A percentile compares a stretch with the other conserved stretches of the same genome.
These are phyloP conservation scores for Drosophila prosaltans DNA, from an alignment of 1,140 invertebrate genomes.

Conservation along the genomic window DNA sequence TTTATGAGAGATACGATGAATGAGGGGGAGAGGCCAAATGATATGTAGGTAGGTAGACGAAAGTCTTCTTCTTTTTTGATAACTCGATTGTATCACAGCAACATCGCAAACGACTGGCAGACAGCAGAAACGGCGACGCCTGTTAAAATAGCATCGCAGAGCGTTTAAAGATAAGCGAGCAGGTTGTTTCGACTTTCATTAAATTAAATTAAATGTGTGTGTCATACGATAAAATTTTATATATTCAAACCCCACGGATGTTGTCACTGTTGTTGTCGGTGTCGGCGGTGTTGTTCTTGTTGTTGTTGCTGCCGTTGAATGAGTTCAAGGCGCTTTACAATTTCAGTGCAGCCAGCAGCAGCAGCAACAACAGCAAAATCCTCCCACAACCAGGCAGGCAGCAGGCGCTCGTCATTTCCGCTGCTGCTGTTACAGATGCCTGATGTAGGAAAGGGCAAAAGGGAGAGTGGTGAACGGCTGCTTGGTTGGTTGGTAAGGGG, in stretches of 20 bases:
- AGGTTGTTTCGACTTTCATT: slow-evolving; percentile 52
- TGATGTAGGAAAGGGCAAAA: background rate
- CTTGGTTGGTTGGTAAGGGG: slow-evolving; percentile 26
- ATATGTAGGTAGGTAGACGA: background rate
- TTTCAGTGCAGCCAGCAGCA: slow-evolving; percentile 23
- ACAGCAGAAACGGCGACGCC: background rate
- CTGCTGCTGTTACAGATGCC: slow-evolving; percentile 17
- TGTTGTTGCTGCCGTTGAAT: slow-evolving; percentile 14
- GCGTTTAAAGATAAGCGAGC: slow-evolving; percentile 56
- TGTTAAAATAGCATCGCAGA: slow-evolving; percentile 32
- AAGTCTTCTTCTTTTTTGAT: slow-evolving; percentile 5
- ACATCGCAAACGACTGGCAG: background rate
- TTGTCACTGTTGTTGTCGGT: background rate
- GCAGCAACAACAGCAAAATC: slow-evolving; percentile 31
- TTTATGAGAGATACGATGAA: background rate
- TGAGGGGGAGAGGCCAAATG: too few species aligned
- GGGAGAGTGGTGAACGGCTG: background rate
- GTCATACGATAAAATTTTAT: slow-evolving; percentile 58
- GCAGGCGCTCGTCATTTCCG: slow-evolving; percentile 50
- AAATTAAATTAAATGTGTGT: slow-evolving; percentile 59
- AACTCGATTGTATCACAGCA: slow-evolving; percentile 12
- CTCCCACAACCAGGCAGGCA: slow-evolving; percentile 21
- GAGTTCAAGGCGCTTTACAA: slow-evolving; percentile 51
- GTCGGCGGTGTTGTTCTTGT: background rate
- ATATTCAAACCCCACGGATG: slow-evolving; percentile 35